Evolutionary conservation across 1,140 invertebrate species (phyloP).

Genomic region (Eueides isabella): DNA sequence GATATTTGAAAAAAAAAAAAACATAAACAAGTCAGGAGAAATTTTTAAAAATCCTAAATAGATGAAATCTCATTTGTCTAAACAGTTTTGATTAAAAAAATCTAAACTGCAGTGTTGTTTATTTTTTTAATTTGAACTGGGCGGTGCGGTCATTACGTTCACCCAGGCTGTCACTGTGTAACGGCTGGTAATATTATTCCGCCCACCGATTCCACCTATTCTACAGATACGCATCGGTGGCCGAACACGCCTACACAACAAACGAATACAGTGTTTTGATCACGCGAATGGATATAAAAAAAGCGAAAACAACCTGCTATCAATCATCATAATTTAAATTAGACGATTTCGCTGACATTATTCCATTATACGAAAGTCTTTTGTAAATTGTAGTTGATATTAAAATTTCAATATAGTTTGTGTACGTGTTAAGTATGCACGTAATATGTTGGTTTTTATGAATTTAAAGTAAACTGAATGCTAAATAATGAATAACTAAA

Average conservation of each 20-base stretch:
- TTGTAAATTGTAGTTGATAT: not conserved
- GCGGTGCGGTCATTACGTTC: slow-evolving; percentile 55
- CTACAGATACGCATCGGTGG: slow-evolving; percentile 74
- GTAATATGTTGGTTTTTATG: not conserved
- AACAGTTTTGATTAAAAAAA: slow-evolving; percentile 1
- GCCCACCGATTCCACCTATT: slow-evolving; percentile 74
- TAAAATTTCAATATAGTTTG: not conserved
- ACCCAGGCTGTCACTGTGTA: slow-evolving; percentile 63
- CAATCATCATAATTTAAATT: slow-evolving; percentile 8
- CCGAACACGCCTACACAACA: slow-evolving; percentile 60
- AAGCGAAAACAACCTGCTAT: slow-evolving; percentile 5
- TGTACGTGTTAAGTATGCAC: not conserved
- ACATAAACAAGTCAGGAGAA: not conserved
- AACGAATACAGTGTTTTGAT: slow-evolving; percentile 50
- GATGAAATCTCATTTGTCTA: not conserved
- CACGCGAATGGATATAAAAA: slow-evolving; percentile 33
- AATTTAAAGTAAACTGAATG: not conserved
- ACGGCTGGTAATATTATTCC: slow-evolving; percentile 69
- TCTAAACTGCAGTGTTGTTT: slow-evolving; percentile 30
- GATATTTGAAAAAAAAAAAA: not conserved
- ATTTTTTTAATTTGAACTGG: slow-evolving; percentile 54
- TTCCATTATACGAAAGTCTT: not conserved
- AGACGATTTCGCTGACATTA: not conserved
- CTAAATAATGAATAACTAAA: too few species aligned
- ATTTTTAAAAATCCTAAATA: not conserved